Evolutionary conservation across 1,140 invertebrate genomes (phyloP).

Genomic region (Coptotermes formosanus): DNA sequence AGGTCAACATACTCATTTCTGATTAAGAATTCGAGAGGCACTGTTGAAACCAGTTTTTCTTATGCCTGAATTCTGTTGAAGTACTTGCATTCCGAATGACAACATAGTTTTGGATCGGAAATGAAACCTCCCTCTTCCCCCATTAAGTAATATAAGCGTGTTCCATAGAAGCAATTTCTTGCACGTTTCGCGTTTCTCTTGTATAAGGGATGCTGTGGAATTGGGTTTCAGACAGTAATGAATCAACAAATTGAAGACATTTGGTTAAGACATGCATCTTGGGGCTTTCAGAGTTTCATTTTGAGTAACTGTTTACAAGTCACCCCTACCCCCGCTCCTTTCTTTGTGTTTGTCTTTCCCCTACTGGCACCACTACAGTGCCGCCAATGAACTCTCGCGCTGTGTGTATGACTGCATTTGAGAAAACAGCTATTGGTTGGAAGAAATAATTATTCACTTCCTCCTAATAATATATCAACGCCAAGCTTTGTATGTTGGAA

Average conservation of each 20-base stretch:
- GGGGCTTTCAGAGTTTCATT: not conserved
- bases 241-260: slow-evolving; percentile 17
- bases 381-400: not conserved
- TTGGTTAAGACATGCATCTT: not conserved
- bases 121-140: not conserved
- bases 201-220: not conserved
- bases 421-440: too few relatives aligned
- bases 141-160: not conserved
- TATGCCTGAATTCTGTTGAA: too few relatives aligned
- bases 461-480: too few relatives aligned
- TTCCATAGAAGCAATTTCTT: not conserved
- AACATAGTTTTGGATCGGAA: too few relatives aligned
- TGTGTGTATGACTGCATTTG: not conserved
- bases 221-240: not conserved
- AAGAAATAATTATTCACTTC: too few relatives aligned
- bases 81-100: too few relatives aligned
- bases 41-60: too few relatives aligned
- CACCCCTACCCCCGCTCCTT: not conserved
- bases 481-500: too few relatives aligned
- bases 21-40: too few relatives aligned
- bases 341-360: not conserved
- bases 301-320: slow-evolving; percentile 12
- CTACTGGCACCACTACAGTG: too few relatives aligned
- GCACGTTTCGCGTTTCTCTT: not conserved
- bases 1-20: too few relatives aligned